Conservation (phyloP, 2,113 vertebrate species). For the Synodontis membranacea region DNA sequence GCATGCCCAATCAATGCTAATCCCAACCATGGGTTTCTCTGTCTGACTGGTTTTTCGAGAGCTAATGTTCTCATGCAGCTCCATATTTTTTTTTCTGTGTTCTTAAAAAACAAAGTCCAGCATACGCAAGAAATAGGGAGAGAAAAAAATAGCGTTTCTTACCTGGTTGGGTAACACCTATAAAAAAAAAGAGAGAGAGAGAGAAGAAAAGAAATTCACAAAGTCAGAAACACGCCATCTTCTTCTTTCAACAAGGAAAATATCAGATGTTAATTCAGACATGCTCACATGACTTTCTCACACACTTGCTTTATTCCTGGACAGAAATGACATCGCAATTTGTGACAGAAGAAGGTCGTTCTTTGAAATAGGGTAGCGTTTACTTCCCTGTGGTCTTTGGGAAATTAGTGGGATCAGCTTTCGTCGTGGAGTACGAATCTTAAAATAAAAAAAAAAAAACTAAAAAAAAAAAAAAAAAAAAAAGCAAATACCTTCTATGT, state of each 20-base stretch:
- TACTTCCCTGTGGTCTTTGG: neutral
- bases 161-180: conserved; percentile 53
- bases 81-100: neutral
- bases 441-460: too few relatives aligned
- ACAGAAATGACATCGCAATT: neutral
- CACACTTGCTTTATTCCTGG: neutral
- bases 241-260: neutral
- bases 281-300: neutral
- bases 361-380: neutral
- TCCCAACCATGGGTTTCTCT: conserved; percentile 10
- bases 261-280: neutral
- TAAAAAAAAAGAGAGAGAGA: conserved; percentile 29
- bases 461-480: too few relatives aligned
- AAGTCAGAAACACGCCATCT: neutral
- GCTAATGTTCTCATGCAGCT: neutral
- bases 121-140: conserved; percentile 4
- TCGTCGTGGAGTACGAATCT: neutral
- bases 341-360: neutral
- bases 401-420: neutral
- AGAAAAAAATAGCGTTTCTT: conserved; percentile 34
- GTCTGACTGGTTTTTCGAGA: neutral
- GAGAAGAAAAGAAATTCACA: conserved; percentile 1
- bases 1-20: conserved; percentile 37
- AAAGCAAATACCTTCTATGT: neutral
- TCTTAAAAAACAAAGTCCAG: conserved; percentile 16